Conservation (phyloP, 1,140 invertebrate species). For the Bombus cullumanus region DNA sequence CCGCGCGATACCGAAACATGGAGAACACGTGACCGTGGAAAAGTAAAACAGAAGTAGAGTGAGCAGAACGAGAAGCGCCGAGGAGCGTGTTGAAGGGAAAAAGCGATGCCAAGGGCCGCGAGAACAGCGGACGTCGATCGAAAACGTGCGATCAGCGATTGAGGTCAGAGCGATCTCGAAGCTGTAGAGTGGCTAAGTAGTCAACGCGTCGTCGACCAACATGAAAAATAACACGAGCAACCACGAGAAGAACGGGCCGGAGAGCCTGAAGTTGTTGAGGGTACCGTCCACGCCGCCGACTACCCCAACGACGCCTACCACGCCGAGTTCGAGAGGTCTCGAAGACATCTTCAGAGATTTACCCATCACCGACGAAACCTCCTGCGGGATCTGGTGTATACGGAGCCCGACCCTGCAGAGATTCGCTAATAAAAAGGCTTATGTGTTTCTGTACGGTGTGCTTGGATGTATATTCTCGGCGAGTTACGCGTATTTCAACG, state of each 20-base stretch:
- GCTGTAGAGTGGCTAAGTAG: conserved; percentile 13
- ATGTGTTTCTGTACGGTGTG: conserved; percentile 89
- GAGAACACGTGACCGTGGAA: conserved; percentile 60
- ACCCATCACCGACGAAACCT: conserved; percentile 85
- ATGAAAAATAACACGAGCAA: conserved; percentile 71
- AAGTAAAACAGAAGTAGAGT: conserved; percentile 24
- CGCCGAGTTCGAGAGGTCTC: conserved; percentile 76
- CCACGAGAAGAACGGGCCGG: conserved; percentile 76
- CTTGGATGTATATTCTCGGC: conserved; percentile 90
- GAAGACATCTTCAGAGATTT: conserved; percentile 83
- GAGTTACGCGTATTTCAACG: conserved; percentile 90
- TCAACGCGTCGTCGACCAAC: conserved; percentile 48
- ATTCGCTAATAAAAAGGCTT: conserved; percentile 90
- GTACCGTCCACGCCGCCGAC: conserved; percentile 70
- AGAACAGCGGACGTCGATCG: conserved; percentile 49
- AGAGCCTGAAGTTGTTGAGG: conserved; percentile 73
- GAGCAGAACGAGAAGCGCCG: not conserved
- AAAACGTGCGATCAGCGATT: conserved; percentile 60
- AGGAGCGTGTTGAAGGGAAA: conserved; percentile 27
- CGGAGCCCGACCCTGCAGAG: conserved; percentile 84
- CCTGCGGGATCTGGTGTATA: conserved; percentile 86
- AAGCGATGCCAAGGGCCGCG: conserved; percentile 66
- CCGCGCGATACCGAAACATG: conserved; percentile 51
- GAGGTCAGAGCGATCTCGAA: conserved; percentile 60
- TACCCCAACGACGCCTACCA: conserved; percentile 69